phyloP scores from a whole-genome alignment of 35 echinoderm and acorn worm genomes.

The Amphiura filiformis region DNA sequence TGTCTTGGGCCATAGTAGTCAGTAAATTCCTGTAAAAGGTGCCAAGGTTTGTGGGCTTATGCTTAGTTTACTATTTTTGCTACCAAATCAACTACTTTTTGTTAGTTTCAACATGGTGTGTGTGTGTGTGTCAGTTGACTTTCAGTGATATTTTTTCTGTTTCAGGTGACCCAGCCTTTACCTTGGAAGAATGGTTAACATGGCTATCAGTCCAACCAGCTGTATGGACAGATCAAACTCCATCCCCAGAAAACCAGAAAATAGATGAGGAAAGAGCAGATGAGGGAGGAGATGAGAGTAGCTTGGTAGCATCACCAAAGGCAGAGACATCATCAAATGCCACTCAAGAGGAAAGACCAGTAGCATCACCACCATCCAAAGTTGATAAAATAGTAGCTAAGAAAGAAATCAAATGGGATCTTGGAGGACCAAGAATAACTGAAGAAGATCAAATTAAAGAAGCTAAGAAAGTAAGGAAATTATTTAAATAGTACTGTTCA shows the following conservation, averaged over 20 bases:
- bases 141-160: too few species aligned
- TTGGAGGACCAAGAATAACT: slow-evolving; percentile 19
- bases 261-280: neutral
- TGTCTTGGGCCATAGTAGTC: too few species aligned
- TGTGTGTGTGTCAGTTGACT: too few species aligned
- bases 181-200: neutral
- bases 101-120: too few species aligned
- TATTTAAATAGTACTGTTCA: too few species aligned
- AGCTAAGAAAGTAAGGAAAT: slow-evolving; percentile 29
- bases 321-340: neutral
- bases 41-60: too few species aligned
- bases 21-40: too few species aligned
- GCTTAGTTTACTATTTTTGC: too few species aligned
- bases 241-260: neutral
- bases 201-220: neutral
- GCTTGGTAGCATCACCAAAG: neutral
- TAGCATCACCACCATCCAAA: slow-evolving; percentile 33
- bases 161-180: neutral
- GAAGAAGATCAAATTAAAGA: slow-evolving; percentile 53
- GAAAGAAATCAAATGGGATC: slow-evolving; percentile 62
- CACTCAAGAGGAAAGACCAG: neutral
- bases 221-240: neutral
- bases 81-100: too few species aligned
- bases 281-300: neutral
- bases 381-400: neutral